Conservation (phyloP, 2,113 vertebrate genomes). For the Vulpes vulpes region DNA sequence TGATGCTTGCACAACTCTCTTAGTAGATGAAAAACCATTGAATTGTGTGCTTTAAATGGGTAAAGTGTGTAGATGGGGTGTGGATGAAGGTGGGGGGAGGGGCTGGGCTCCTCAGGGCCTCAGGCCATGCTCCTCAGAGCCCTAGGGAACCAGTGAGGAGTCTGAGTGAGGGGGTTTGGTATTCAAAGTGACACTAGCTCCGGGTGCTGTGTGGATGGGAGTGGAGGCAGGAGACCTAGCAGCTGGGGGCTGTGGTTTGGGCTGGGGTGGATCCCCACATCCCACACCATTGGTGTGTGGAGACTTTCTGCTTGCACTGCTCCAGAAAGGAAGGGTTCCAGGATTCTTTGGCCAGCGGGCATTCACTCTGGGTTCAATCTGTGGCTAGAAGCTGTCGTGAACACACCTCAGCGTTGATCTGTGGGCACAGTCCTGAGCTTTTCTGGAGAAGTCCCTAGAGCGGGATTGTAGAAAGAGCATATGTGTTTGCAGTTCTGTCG, state of each 20-base stretch:
- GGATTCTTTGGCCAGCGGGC: not conserved
- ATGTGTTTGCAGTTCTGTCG: not conserved
- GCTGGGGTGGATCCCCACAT: not conserved
- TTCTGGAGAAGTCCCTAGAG: not conserved
- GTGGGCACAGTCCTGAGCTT: not conserved
- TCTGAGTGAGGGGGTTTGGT: not conserved
- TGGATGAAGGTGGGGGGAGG: not conserved
- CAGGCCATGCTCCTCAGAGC: not conserved
- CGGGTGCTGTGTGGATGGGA: not conserved
- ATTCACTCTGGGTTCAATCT: too few species aligned
- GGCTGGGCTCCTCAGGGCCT: not conserved
- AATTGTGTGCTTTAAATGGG: not conserved
- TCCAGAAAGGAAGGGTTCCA: not conserved
- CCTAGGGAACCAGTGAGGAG: not conserved
- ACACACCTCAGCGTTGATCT: not conserved
- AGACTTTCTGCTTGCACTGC: rapidly evolving
- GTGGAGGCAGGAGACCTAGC: not conserved
- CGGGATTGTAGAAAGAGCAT: not conserved
- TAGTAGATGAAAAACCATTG: not conserved
- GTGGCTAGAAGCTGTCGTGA: not conserved
- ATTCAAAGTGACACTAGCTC: not conserved
- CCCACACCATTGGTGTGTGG: not conserved
- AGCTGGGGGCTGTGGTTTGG: not conserved
- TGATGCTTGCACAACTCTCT: not conserved
- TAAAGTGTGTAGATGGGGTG: not conserved